These are phyloP conservation scores for Drosophila pruinosa DNA, from an alignment of 1,140 invertebrate genomes.

Conservation along the genomic window DNA sequence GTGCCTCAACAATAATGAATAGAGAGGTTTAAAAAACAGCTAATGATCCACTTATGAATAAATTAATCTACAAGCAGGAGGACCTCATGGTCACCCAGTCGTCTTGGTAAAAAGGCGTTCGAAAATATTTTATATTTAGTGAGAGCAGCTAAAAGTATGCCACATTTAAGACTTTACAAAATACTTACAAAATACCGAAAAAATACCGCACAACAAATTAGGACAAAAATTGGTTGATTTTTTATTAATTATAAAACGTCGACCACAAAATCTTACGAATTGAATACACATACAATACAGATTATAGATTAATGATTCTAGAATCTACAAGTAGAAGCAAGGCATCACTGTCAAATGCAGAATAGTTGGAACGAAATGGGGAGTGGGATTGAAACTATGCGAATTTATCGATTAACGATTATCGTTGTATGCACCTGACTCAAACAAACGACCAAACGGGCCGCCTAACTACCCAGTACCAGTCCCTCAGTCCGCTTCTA, in stretches of 20 bases:
- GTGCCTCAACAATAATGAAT: no score
- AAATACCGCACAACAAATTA: not conserved
- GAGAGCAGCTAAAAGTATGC: no score
- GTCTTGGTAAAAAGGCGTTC: no score
- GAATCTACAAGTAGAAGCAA: slow-evolving; percentile 17
- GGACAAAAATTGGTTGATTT: slow-evolving; percentile 24
- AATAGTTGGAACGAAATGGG: slow-evolving; percentile 23
- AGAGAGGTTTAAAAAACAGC: no score
- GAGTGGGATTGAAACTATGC: not conserved
- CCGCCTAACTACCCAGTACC: slow-evolving; percentile 25
- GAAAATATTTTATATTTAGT: not conserved
- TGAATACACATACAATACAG: slow-evolving; percentile 32
- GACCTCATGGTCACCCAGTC: no score
- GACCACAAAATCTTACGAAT: slow-evolving; percentile 22
- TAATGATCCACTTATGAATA: no score
- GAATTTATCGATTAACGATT: slow-evolving; percentile 7
- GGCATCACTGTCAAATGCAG: slow-evolving; percentile 19
- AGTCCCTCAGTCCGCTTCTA: slow-evolving; percentile 69
- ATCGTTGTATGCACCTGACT: slow-evolving; percentile 48
- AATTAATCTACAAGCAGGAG: no score
- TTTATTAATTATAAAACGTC: slow-evolving; percentile 24
- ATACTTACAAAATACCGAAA: not conserved
- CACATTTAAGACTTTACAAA: not conserved
- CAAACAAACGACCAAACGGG: slow-evolving; percentile 9
- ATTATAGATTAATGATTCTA: slow-evolving; percentile 22